A percentile compares a stretch with the other conserved stretches of the same genome.
Conservation (phyloP, 2,888 invertebrate genomes). For the Augochlorella aurata region DNA sequence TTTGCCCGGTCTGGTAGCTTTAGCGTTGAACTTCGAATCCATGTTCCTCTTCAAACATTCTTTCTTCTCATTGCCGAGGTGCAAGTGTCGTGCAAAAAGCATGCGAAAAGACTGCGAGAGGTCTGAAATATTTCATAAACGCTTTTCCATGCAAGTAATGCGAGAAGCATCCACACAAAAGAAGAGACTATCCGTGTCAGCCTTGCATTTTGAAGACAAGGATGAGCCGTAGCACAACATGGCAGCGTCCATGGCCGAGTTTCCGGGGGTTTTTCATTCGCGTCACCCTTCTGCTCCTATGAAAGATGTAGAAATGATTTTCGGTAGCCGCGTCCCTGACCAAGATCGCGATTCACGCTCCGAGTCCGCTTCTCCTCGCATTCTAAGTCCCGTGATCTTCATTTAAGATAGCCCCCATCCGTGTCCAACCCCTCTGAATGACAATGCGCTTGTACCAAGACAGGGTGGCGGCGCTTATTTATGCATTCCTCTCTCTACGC, state of each 20-base stretch:
- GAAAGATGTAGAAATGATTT: conserved; percentile 43
- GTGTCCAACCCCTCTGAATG: conserved; percentile 6
- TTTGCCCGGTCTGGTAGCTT: no score
- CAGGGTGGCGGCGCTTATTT: conserved; percentile 6
- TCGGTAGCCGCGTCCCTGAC: conserved; percentile 33
- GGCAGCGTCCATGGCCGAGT: conserved; percentile 40
- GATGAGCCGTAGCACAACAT: background rate
- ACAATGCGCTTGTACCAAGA: background rate
- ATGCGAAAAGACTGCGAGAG: background rate
- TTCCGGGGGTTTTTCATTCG: conserved; percentile 14
- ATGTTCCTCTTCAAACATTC: no score
- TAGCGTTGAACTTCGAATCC: no score
- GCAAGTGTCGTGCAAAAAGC: background rate
- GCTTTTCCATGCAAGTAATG: background rate
- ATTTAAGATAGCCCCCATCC: conserved; percentile 13
- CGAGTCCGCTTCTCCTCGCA: background rate
- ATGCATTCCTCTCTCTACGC: conserved; percentile 8
- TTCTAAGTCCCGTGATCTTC: conserved; percentile 7
- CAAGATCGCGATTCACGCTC: conserved; percentile 26
- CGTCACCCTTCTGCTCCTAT: conserved; percentile 15
- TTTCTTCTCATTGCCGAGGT: background rate
- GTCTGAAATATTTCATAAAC: background rate
- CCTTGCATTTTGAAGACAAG: background rate
- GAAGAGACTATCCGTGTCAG: background rate
- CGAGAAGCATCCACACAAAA: background rate